Conservation (phyloP, 2,797 vertebrate species). For the Varecia variegata region DNA sequence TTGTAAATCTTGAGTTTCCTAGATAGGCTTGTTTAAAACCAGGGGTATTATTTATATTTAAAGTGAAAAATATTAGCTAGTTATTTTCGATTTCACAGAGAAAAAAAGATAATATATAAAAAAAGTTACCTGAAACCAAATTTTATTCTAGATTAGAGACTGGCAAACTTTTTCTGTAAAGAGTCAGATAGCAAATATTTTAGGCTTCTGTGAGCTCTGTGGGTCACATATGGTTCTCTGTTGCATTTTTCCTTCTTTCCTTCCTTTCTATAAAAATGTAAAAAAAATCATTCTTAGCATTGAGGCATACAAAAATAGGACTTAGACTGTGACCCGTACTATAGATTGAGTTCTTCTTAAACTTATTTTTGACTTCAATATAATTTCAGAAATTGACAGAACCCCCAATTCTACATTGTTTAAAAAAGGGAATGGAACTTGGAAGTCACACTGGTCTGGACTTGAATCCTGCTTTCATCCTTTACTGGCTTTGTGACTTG, state of each 20-base stretch:
- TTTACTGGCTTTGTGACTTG: neutral
- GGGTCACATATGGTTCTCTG: neutral
- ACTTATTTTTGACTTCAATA: neutral
- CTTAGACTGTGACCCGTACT: neutral
- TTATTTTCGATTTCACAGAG: neutral
- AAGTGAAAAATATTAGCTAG: neutral
- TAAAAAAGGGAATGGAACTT: neutral
- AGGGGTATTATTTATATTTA: neutral
- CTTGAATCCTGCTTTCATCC: neutral
- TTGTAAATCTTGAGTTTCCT: slow-evolving; percentile 1
- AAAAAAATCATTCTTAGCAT: slow-evolving; percentile 33
- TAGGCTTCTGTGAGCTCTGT: neutral
- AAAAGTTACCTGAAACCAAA: neutral
- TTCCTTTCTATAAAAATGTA: neutral
- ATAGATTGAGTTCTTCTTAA: neutral
- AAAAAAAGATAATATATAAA: neutral
- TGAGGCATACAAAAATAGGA: neutral
- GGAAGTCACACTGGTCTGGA: neutral
- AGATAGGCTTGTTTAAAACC: neutral
- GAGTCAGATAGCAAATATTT: neutral
- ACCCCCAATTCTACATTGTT: neutral
- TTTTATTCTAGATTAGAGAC: neutral
- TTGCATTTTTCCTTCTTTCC: neutral
- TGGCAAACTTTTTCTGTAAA: slow-evolving; percentile 12
- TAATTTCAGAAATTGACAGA: neutral